Evolutionary conservation across 2,797 vertebrate species (phyloP).

Genomic region (Ibycter americanus): DNA sequence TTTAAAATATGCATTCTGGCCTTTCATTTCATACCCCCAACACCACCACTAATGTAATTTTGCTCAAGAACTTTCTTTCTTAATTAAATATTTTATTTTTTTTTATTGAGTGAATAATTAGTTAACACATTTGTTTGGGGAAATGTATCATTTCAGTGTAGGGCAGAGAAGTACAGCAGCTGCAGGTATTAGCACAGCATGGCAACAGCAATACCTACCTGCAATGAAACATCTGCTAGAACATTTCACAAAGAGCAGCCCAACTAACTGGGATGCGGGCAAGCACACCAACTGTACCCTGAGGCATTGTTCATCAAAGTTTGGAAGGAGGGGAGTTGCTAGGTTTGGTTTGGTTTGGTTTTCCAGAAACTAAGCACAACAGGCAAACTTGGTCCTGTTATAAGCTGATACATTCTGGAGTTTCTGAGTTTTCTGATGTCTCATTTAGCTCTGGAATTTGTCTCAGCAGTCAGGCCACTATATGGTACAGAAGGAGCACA

Average conservation of each 20-base stretch:
- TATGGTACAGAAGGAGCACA: background rate
- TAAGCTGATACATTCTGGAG: background rate
- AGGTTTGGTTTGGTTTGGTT: background rate
- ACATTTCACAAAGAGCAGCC: background rate
- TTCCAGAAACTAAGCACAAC: background rate
- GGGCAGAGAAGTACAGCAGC: background rate
- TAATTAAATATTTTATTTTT: background rate
- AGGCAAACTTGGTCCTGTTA: background rate
- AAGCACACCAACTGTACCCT: background rate
- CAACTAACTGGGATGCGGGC: background rate
- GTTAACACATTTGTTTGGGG: background rate
- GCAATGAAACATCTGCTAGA: background rate
- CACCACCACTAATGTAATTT: background rate
- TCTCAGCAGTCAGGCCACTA: background rate
- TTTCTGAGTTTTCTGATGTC: background rate
- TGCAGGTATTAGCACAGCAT: background rate
- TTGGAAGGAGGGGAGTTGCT: background rate
- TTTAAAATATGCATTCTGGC: background rate
- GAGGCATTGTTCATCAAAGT: background rate
- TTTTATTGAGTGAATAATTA: background rate
- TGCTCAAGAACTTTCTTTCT: background rate
- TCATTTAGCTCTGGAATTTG: background rate
- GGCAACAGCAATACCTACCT: background rate
- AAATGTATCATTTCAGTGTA: background rate
- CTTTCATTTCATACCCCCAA: background rate